These are phyloP conservation scores for Edolisoma coerulescens DNA, from an alignment of 2,113 vertebrate species.

Conservation along the genomic window DNA sequence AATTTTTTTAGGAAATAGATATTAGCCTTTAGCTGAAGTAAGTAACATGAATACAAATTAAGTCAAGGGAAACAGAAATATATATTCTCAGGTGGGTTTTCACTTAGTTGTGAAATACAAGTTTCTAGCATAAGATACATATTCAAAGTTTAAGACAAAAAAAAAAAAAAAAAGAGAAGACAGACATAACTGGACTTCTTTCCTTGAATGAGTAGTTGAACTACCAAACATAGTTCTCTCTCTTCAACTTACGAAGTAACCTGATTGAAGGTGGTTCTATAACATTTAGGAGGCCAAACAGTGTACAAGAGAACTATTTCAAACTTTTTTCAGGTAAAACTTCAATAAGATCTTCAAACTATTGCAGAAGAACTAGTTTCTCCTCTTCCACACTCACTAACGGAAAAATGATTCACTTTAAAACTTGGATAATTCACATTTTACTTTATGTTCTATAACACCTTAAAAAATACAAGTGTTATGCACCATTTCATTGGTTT, in stretches of 20 bases:
- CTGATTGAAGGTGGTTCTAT: not conserved
- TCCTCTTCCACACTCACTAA: not conserved
- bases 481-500: conserved; percentile 14
- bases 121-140: not conserved
- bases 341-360: not conserved
- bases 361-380: not conserved
- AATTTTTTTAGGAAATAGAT: not conserved
- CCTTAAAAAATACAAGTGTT: not conserved
- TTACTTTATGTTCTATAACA: not conserved
- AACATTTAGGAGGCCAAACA: not conserved
- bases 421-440: not conserved
- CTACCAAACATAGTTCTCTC: not conserved
- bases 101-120: not conserved
- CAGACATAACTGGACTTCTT: not conserved
- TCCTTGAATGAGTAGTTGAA: not conserved
- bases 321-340: not conserved
- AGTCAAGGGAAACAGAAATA: not conserved
- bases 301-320: not conserved
- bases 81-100: not conserved
- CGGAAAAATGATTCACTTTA: not conserved
- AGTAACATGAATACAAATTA: not conserved
- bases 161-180: not conserved
- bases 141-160: not conserved
- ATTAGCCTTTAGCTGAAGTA: not conserved
- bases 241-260: not conserved